Evolutionary conservation across 2,888 invertebrate genomes (phyloP), one percentile per base, ranked within the genome.

Genomic region (Tinea semifulvella): DNA sequence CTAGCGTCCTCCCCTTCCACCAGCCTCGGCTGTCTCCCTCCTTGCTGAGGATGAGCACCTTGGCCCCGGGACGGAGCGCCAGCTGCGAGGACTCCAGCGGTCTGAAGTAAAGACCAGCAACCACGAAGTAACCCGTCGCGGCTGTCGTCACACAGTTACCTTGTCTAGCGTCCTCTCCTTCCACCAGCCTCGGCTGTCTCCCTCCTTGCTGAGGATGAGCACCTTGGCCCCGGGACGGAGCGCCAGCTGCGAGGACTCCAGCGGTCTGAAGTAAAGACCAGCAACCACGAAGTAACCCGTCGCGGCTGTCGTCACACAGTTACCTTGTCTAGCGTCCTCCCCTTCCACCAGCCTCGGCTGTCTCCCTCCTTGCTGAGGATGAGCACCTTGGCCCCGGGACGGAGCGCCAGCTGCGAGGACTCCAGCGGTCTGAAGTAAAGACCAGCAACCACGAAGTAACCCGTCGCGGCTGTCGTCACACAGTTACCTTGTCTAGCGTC

Each of bases 291-390:
- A n/a, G n/a, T n/a, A n/a, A n/a, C n/a, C n/a, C n/a, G n/a, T n/a
- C n/a, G n/a, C n/a, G n/a, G n/a, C n/a, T n/a, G n/a, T n/a, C n/a
- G n/a, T n/a, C n/a, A n/a, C n/a, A n/a, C n/a, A n/a, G n/a, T 36
- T 57, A 89, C 89, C 80, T 85, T 84, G 58, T 88, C 87, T 19
- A 87, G 82, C 20, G 82, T 77, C 64, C 88, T 71, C 50, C 96
- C 96, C 65, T 96, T 95, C 96, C 96, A 97, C 96, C 96, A 98
- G 52, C 97, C 96, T 56, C 91, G 89, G 57, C 90, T 87, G 65
- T 92, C 93, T 10, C 94, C 95, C 63, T 91, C 91, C 66, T 94
- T 95, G 68, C 93, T 94, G 52, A 94, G 83, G 47, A 98, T 88
- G 43, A 92, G 87, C 43, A 98, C 86, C 60, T 89, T 86, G 61